phyloP scores from a whole-genome alignment of 2,797 vertebrate species.

The Fistularia tabacaria region DNA sequence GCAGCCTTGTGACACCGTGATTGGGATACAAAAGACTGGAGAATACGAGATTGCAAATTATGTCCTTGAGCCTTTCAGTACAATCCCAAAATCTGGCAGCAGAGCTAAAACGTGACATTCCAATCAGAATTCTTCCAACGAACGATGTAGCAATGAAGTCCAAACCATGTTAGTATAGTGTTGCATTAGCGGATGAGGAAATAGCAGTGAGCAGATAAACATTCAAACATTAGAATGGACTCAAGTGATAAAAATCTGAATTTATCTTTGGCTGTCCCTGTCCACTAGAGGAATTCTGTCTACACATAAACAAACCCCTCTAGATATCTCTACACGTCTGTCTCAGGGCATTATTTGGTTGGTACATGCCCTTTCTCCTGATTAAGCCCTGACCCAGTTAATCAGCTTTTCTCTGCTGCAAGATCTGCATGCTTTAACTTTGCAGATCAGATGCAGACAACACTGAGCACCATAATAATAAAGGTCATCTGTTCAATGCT shows the following conservation, averaged over 20 bases:
- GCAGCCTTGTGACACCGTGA: slow-evolving; percentile 21
- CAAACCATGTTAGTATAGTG: not conserved
- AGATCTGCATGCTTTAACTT: slow-evolving; percentile 17
- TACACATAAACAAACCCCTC: no score
- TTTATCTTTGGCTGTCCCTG: no score
- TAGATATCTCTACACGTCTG: not conserved
- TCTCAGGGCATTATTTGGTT: slow-evolving; percentile 2
- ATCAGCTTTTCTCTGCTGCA: slow-evolving; percentile 52
- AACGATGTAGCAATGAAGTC: slow-evolving; percentile 1
- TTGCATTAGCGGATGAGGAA: slow-evolving; percentile 19
- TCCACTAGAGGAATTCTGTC: no score
- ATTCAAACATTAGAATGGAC: no score
- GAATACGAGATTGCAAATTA: slow-evolving; percentile 27
- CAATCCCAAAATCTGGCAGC: slow-evolving; percentile 37
- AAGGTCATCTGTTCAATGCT: slow-evolving; percentile 17
- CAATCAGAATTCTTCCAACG: slow-evolving; percentile 15
- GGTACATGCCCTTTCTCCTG: slow-evolving; percentile 13
- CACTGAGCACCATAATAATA: slow-evolving; percentile 21
- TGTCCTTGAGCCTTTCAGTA: slow-evolving; percentile 27
- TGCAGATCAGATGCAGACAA: slow-evolving; percentile 25
- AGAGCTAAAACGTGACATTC: slow-evolving; percentile 10
- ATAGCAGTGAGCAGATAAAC: not conserved
- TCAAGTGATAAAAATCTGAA: no score
- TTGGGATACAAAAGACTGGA: slow-evolving; percentile 31
- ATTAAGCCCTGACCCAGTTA: slow-evolving; percentile 36